Percentiles rank a stretch among this genome's conserved stretches.
phyloP scores from a whole-genome alignment of 2,888 invertebrate species.

The Harpalus rufipes region DNA sequence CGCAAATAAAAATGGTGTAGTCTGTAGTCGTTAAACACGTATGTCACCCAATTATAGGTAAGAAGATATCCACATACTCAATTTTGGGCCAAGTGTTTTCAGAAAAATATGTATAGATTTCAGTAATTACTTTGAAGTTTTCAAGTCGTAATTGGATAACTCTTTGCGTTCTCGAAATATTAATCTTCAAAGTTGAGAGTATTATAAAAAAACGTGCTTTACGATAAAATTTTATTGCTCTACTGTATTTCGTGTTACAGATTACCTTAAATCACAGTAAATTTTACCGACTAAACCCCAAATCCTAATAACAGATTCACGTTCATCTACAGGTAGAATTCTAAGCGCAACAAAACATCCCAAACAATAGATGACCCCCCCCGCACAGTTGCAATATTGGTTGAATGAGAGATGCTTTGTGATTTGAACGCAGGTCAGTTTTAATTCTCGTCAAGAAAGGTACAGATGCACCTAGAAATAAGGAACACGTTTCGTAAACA shows the following conservation, averaged over 20 bases:
- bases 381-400: constrained; percentile 23
- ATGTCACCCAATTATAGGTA: no score
- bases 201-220: neutral
- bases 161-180: neutral
- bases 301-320: constrained; percentile 41
- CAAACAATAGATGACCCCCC: constrained; percentile 7
- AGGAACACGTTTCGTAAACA: neutral
- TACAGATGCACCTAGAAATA: constrained; percentile 22
- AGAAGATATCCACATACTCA: no score
- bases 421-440: constrained; percentile 38
- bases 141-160: no score
- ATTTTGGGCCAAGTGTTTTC: no score
- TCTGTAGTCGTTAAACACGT: no score
- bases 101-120: no score
- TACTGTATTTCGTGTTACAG: neutral
- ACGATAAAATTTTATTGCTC: neutral
- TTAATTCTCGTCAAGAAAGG: constrained; percentile 23
- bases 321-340: constrained; percentile 38
- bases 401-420: constrained; percentile 16
- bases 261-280: neutral
- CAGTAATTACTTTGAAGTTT: no score
- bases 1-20: no score
- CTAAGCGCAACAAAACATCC: neutral
- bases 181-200: neutral
- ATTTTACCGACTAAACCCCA: constrained; percentile 12